These are phyloP conservation scores for Tichodroma muraria DNA, from an alignment of 2,113 vertebrate genomes.

Conservation along the genomic window DNA sequence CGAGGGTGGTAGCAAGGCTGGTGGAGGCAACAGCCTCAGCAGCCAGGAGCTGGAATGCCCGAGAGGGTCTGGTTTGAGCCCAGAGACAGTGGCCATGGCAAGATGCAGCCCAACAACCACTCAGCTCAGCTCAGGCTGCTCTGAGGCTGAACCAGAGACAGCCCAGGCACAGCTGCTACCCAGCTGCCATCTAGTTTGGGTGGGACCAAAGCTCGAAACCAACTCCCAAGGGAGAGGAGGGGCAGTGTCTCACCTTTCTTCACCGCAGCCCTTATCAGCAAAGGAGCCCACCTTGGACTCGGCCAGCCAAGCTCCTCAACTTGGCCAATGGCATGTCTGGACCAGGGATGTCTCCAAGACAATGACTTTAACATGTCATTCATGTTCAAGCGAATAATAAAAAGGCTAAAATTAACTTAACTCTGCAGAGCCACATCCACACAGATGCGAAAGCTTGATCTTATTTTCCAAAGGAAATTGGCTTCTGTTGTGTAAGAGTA, in stretches of 20 bases:
- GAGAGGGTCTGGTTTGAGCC: too few species aligned
- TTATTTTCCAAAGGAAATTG: slow-evolving; percentile 34
- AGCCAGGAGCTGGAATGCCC: not conserved
- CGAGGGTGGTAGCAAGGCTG: not conserved
- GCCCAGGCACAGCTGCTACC: not conserved
- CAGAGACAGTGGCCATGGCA: rapidly evolving
- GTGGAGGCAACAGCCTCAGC: not conserved
- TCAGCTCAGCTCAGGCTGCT: not conserved
- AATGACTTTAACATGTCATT: not conserved
- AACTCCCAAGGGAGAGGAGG: not conserved
- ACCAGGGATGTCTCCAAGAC: not conserved
- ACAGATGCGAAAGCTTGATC: not conserved
- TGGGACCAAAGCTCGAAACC: not conserved
- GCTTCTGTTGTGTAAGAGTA: not conserved
- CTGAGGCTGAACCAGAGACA: not conserved
- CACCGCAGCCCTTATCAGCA: not conserved
- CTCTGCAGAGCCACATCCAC: not conserved
- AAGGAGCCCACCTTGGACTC: not conserved
- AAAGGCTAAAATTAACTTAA: not conserved
- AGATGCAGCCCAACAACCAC: rapidly evolving
- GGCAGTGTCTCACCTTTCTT: not conserved
- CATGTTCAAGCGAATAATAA: not conserved
- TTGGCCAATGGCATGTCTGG: rapidly evolving
- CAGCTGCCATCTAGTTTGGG: not conserved
- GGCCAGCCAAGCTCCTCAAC: not conserved